Evolutionary conservation across 2,113 vertebrate genomes (phyloP).

Genomic region (Dolichallabes microphthalmus): DNA sequence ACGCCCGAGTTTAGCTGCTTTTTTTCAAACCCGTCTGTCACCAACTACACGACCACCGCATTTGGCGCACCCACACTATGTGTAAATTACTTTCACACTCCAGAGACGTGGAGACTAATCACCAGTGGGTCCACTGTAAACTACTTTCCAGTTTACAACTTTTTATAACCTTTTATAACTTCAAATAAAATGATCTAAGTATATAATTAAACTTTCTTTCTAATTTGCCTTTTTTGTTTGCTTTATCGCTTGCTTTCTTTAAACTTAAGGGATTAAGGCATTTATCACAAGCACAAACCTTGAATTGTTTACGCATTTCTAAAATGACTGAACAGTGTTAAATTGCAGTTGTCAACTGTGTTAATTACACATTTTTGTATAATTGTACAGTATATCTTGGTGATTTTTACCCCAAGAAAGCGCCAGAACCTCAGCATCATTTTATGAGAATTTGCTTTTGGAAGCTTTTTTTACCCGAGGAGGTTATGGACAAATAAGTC

Average conservation of each 20-base stretch:
- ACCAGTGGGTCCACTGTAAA: neutral
- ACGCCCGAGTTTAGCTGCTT: constrained; percentile 55
- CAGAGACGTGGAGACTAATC: constrained; percentile 25
- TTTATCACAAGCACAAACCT: neutral
- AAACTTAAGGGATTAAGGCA: neutral
- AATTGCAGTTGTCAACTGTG: neutral
- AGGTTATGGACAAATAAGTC: constrained; percentile 17
- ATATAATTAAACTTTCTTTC: constrained; percentile 5
- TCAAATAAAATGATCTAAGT: neutral
- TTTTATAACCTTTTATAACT: constrained; percentile 29
- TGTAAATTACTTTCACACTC: constrained; percentile 45
- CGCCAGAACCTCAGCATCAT: constrained; percentile 28
- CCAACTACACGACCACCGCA: constrained; percentile 56
- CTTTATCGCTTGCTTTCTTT: neutral
- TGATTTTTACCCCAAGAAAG: neutral
- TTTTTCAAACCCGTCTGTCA: constrained; percentile 53
- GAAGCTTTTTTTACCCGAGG: too few species aligned
- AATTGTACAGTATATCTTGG: neutral
- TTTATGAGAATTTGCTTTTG: constrained; percentile 37
- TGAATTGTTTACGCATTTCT: neutral
- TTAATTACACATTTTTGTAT: neutral
- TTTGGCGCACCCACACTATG: constrained; percentile 46
- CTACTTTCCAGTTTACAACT: constrained; percentile 27
- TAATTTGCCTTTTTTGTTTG: constrained; percentile 15
- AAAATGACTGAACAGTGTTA: neutral